Base-by-base conservation (phyloP, 2,113 vertebrate species). In the Numenius arquata region DNA sequence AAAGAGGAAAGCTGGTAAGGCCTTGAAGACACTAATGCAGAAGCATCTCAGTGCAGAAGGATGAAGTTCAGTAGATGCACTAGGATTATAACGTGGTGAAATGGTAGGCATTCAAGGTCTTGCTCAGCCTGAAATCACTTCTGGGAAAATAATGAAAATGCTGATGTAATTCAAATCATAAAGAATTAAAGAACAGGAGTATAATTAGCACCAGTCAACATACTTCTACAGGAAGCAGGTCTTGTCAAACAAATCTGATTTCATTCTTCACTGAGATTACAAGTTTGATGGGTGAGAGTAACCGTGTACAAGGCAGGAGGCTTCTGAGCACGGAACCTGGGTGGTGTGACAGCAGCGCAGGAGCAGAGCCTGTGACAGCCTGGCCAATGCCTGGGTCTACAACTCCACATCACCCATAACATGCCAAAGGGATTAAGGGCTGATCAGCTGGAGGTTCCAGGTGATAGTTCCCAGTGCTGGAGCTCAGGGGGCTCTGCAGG, bases 241-340 rank as follows among this genome's bases (percentile, higher is more conserved):
- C 95, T 96, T 96, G 95, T 96, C 95, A 96, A 94, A 95, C 95
- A 96, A 93, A 96, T 91, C 79, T 94, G 92, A 96, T 95, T 96
- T 96, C 92, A 93, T 96, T 95, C 96, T 95, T 94, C 85, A 84
- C 82, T 85, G 92, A 95, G 90, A 95, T 95, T 96, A 96, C 96
- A 96, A 86, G 79, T 7, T 30, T 80, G 88, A 90, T 84, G 62
- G 90, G 86, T 36, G 84, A 96, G 90, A 76, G 83, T 8, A 86
- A 63, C 83, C 5, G 0, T 45, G 87, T 36, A 63, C 2, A 4
- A 90, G 65, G 85, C 79, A 62, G 47, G 41, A 85, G 86, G 79
- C 52, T 56, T 18, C 63, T 34, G 85, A 27, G 63, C 9, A 8
- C 72, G 1, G 32, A 25, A 77, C 45, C 8, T 79, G 62, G 68